Base-by-base conservation (phyloP, 2,797 vertebrate species). In the Lophura swinhoii region DNA sequence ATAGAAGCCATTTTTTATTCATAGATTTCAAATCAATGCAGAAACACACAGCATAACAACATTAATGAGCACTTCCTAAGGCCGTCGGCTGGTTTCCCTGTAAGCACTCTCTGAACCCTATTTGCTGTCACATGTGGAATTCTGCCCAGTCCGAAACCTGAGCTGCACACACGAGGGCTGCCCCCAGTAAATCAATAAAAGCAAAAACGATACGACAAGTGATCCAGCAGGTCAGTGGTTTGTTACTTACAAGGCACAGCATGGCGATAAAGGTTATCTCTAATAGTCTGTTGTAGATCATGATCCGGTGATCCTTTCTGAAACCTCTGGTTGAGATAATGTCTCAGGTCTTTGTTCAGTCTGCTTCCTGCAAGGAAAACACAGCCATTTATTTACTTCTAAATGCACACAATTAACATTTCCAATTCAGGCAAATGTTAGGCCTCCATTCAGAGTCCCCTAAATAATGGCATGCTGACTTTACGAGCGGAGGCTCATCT, bases 181-280 rank as follows among this genome's bases (percentile, higher is more conserved):
- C 16, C 64, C 68, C 55, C 17, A 35, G 46, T 14, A 13, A 14
- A 33, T 39, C 10, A 63, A 53, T 10, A 60, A 14, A 33, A 1
- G 9, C 41, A n/a, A 7, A 4, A 58, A 37, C n/a, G 69, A 62
- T 55, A 6, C 28, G 28, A 14, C 4, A 4, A 0, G 22, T 3
- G 75, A 88, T 2, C 23, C 69, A 73, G 20, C 66, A 41, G 64
- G 51, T 12, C 21, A 53, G 6, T 23, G 18, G 10, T 58, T 4
- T 9, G 58, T 66, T 96, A 99, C 99, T 99, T 97, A 99, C 99
- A 99, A 99, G 99, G 99, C 99, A 99, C 99, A 83, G 99, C 99
- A 87, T 99, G 99, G 96, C 98, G 99, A 92, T 99, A 99, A 56
- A 99, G 99, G 98, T 99, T 99, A 93, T 99, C 98, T 91, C 99